Percentiles rank a stretch among this genome's conserved stretches.
phyloP scores from a whole-genome alignment of 2,797 vertebrate species.

The Falco berigora region DNA sequence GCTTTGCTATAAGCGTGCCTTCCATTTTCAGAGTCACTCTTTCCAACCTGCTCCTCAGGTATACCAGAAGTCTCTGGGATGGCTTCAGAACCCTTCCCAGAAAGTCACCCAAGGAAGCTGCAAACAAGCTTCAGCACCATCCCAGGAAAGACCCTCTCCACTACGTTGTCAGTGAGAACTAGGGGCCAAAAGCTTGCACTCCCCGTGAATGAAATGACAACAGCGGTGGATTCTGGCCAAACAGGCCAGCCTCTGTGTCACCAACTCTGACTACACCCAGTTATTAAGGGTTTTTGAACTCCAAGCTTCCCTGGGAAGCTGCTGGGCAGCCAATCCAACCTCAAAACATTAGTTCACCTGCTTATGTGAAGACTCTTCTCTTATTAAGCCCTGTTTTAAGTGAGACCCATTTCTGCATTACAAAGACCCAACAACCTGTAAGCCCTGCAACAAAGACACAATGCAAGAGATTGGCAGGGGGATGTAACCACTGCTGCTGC shows the following conservation, averaged over 20 bases:
- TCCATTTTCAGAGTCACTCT: background rate
- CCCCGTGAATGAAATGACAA: fast-evolving
- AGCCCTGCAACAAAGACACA: background rate
- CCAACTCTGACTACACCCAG: background rate
- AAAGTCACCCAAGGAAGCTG: background rate
- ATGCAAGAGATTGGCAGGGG: background rate
- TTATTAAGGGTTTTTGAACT: background rate
- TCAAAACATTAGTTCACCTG: background rate
- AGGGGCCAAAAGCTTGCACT: background rate
- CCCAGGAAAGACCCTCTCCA: background rate
- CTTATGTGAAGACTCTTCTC: background rate
- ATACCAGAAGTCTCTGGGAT: background rate
- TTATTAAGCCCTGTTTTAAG: background rate
- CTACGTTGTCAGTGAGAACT: fast-evolving
- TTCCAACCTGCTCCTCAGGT: background rate
- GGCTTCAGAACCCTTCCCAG: background rate
- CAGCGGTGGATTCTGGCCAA: background rate
- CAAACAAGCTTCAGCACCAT: background rate
- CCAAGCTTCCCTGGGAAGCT: background rate
- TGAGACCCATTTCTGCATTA: background rate
- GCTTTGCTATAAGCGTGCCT: background rate
- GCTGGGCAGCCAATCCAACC: background rate
- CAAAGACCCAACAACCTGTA: background rate
- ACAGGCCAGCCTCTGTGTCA: fast-evolving
- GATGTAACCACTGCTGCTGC: fast-evolving